Evolutionary conservation across 2,113 vertebrate species (phyloP).

Genomic region (Oceanites oceanicus): DNA sequence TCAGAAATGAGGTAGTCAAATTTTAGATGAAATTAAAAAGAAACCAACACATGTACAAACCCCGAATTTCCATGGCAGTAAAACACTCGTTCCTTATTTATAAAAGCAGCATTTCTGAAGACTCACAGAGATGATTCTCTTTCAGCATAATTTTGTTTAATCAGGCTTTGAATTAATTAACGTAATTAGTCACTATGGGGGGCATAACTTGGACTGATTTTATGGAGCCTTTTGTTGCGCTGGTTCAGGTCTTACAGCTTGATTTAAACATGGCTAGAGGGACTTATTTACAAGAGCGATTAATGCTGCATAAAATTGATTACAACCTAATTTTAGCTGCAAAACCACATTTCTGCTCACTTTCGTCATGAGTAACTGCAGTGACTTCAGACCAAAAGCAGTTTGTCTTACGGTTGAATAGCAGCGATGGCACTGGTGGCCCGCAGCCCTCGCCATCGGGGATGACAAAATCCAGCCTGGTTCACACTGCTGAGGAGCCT

Average conservation of each 20-base stretch:
- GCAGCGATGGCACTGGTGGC: background rate
- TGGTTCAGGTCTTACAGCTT: background rate
- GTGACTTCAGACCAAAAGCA: background rate
- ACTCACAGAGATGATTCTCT: background rate
- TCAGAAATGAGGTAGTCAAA: background rate
- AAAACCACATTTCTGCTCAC: background rate
- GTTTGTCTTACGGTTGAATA: background rate
- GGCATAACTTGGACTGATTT: slow-evolving; percentile 17
- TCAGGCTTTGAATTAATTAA: slow-evolving; percentile 56
- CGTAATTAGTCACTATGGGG: slow-evolving; percentile 15
- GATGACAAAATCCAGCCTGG: background rate
- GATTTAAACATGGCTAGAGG: background rate
- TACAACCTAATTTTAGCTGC: slow-evolving; percentile 12
- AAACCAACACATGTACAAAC: background rate
- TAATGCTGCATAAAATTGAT: slow-evolving; percentile 39
- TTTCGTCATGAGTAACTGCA: background rate
- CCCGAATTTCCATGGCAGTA: background rate
- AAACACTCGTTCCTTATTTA: background rate
- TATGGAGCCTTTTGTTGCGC: slow-evolving; percentile 13
- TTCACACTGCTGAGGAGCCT: background rate
- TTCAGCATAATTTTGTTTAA: slow-evolving; percentile 38
- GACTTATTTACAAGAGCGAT: slow-evolving; percentile 32
- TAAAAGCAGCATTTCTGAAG: background rate
- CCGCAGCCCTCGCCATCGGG: accelerated
- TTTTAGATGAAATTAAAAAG: background rate